Base-by-base conservation (phyloP, 2,888 invertebrate genomes). In the Tetrapedia diversipes region DNA sequence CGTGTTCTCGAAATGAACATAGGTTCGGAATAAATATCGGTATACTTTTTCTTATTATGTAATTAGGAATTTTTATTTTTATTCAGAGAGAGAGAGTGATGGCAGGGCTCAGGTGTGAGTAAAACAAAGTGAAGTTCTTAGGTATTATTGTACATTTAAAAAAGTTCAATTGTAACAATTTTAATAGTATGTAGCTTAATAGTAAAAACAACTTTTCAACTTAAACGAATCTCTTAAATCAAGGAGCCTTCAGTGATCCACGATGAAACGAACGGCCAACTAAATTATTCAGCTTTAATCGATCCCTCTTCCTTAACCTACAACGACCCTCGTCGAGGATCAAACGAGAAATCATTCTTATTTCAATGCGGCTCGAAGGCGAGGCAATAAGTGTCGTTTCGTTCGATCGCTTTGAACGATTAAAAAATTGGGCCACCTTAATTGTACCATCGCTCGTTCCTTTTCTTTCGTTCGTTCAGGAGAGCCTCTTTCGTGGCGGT, bases 361-460 rank as follows among this genome's bases (percentile, higher is more conserved):
- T 24, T 43, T 41, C 27, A 11, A 7, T n/a, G 4, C 19, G 1
- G 1, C 3, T 32, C 7, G 6, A 37, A 49, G 32, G n/a, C 19
- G 49, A 11, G 14, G 34, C 16, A 27, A 16, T 3, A 24, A n/a
- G n/a, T n/a, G n/a, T 19, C 14, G 19, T 39, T 22, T 41, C 39
- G n/a, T 22, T 22, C 24, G 37, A 16, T 8, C 7, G n/a, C 10
- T 16, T 19, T 19, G 34, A 37, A 16, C 27, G 59, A 59, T 57
- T 57, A n/a, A 57, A 71, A 61, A 72, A 72, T 68, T 54, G 34
- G 59, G 45, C 3, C 71, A 53, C 37, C n/a, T 47, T 11, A 39
- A 65, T 70, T 47, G 51, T 66, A 22, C 22, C 29, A 14, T 32
- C 51, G 67, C 45, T n/a, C 37, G 65, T 56, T 39, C 19, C 49